These are phyloP conservation scores for Paragorgia papillata DNA, from an alignment of 92 coral and sea anemone genomes.

Conservation along the genomic window DNA sequence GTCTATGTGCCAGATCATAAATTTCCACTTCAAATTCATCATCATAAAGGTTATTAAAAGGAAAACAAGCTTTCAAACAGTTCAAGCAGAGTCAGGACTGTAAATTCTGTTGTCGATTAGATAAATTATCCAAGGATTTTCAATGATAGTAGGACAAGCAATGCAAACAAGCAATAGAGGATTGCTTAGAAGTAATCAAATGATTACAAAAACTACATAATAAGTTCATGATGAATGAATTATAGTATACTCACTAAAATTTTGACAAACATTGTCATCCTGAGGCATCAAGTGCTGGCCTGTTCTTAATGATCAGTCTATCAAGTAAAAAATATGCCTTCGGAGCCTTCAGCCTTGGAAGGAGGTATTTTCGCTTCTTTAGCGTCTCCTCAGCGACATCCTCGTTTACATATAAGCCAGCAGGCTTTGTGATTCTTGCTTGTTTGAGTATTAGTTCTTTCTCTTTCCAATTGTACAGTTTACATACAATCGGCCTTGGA, in stretches of 20 bases:
- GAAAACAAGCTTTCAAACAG: not conserved
- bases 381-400: conserved; percentile 46
- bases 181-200: no score
- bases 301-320: conserved; percentile 15
- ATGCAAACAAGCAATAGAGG: no score
- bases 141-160: no score
- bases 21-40: not conserved
- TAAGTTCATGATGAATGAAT: no score
- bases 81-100: conserved; percentile 6
- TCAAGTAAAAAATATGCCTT: not conserved
- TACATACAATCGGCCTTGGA: conserved; percentile 31
- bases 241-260: no score
- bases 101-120: no score
- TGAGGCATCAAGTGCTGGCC: no score
- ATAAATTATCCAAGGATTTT: no score
- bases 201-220: no score
- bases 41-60: no score
- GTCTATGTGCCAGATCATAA: not conserved
- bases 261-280: no score
- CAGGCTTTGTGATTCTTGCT: conserved; percentile 20
- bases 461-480: conserved; percentile 30
- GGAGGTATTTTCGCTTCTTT: conserved; percentile 35
- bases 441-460: conserved; percentile 7
- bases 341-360: no score
- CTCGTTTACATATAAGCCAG: conserved; percentile 19